Evolutionary conservation across 2,113 vertebrate species (phyloP), one percentile per base, ranked within the genome.

Genomic region (Psittacula cyanocephala): DNA sequence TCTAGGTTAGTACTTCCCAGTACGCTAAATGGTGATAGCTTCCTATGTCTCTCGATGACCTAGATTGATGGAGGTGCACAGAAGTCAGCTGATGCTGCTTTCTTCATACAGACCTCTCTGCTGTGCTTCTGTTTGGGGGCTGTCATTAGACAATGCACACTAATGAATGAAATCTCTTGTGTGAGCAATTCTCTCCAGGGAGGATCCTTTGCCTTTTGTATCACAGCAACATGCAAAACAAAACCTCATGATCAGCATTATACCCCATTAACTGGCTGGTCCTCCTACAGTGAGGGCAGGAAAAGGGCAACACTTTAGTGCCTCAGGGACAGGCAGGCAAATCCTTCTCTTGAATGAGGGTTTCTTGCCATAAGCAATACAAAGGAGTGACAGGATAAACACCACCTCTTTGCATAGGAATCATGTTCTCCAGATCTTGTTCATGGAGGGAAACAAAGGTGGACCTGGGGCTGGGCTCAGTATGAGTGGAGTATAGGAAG

Each of bases 401-500:
- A 13, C 8, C 19, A 47, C 13, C 20, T 33, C 44, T 67, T 27
- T 28, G 37, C 29, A 18, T 15, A 75, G 25, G 43, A 46, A 25
- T 85, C 27, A 2, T 2, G 3, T 67, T 39, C 35, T 65, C 43
- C 75, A 70, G 22, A 29, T 46, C 67, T 80, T 60, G 27, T 39
- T 68, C 20, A 1, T 28, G 49, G 17, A 10, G 17, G 20, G 29
- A 64, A 44, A 69, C 39, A 55, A 59, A 82, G 27, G 13, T 22
- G 46, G 13, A 18, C 1, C 6, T 13, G 33, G 39, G 68, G 37
- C 43, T 85, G 31, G 16, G 65, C 31, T 85, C 0, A 0, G 10
- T 24, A 28, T 69, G 64, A 79, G 25, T 1, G 3, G 23, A 68
- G 31, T 5, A 39, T 27, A 62, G 81, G 43, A 37, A 78, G 37